Percentiles rank a stretch among this genome's conserved stretches.
phyloP scores from a whole-genome alignment of 2,888 invertebrate species.

The Drosophila multiciliata region DNA sequence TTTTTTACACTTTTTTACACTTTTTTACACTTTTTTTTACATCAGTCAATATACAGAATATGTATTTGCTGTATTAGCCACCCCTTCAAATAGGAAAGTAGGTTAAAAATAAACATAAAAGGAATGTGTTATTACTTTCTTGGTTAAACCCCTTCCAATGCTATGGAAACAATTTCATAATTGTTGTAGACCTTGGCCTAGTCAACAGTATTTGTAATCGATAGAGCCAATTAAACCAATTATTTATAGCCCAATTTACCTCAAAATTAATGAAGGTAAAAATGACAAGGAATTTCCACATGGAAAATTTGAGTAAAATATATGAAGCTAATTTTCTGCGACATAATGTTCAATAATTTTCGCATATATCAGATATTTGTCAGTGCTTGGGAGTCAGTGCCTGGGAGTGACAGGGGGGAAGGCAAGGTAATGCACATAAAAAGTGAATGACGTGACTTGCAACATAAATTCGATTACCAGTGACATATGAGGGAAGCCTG shows the following conservation, averaged over 20 bases:
- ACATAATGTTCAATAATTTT: constrained; percentile 1
- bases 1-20: neutral
- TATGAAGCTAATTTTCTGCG: neutral
- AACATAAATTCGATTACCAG: constrained; percentile 63
- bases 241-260: neutral
- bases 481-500: constrained; percentile 24
- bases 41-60: neutral
- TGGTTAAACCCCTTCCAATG: neutral
- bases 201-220: neutral
- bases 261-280: neutral
- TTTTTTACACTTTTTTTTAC: neutral
- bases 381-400: too few relatives aligned
- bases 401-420: neutral
- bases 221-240: neutral
- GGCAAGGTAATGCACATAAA: constrained; percentile 30
- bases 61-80: too few relatives aligned
- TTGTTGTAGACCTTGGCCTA: neutral
- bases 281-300: neutral
- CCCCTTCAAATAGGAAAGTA: neutral
- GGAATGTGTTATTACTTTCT: neutral
- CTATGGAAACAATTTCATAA: neutral
- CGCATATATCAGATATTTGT: neutral
- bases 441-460: constrained; percentile 66
- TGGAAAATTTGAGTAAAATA: neutral
- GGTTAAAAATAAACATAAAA: neutral